Evolutionary conservation across 2,113 vertebrate genomes (phyloP).

Genomic region (Paradoxurus hermaphroditus): DNA sequence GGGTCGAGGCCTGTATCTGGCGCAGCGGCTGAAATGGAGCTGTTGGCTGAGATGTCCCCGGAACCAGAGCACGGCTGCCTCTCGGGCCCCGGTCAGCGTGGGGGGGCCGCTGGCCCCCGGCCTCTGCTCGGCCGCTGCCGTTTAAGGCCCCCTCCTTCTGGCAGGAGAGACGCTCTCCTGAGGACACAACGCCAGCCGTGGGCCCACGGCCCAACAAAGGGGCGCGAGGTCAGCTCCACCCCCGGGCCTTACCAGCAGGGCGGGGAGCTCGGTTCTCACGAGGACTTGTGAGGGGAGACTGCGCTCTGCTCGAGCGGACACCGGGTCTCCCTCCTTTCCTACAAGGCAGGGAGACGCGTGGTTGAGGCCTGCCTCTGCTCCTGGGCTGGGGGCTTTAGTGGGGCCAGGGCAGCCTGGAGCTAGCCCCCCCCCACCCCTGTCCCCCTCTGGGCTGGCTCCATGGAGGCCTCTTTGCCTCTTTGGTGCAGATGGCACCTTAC

Average conservation of each 20-base stretch:
- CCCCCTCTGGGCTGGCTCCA: too few species aligned
- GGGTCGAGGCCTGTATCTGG: neutral
- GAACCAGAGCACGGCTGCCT: neutral
- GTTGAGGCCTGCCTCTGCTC: too few species aligned
- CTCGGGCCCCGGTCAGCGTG: neutral
- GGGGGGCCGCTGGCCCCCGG: neutral
- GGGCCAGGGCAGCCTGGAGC: neutral
- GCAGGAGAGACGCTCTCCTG: neutral
- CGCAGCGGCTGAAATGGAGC: neutral
- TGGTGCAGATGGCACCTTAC: fast-evolving
- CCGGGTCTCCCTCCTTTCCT: neutral
- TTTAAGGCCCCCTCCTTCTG: neutral
- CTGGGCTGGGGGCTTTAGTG: neutral
- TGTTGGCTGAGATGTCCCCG: fast-evolving
- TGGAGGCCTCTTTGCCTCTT: fast-evolving
- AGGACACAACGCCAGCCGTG: too few species aligned
- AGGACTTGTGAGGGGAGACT: neutral
- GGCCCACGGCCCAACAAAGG: neutral
- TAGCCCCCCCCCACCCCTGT: fast-evolving
- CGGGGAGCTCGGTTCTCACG: fast-evolving
- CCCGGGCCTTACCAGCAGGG: neutral
- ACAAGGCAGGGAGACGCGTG: neutral
- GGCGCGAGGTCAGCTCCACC: neutral
- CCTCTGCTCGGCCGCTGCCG: fast-evolving
- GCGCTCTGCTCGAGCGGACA: fast-evolving